Base-by-base conservation (phyloP, 2,113 vertebrate genomes). In the Ceratotherium simum region DNA sequence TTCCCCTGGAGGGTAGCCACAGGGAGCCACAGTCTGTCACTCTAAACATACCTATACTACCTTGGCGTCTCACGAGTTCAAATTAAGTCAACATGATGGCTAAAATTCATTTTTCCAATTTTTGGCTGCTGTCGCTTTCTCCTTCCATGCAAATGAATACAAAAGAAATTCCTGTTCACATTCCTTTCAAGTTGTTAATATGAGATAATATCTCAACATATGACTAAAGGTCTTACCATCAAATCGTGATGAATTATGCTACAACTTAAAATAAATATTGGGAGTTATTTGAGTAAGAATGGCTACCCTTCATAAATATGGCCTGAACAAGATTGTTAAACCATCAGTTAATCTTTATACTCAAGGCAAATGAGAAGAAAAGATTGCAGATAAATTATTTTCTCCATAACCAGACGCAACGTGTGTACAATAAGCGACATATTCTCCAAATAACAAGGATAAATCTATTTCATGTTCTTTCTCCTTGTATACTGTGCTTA, bases 331-430 rank as follows among this genome's bases (percentile, higher is more conserved):
- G 89, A 69, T 78, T 70, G 89, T 96, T 96, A 96, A 93, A 62
- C 64, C 93, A 94, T 95, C 95, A 11, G 93, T 97, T 97, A 89
- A 97, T 96, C 95, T 97, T 97, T 91, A 83, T 91, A 93, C 92
- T 97, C 64, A 48, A 76, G n/a, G 78, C 39, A 95, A 93, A 95
- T 90, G 86, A 75, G 82, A 91, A 75, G 84, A 70, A 93, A 92
- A 95, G 64, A 58, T 81, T 93, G 29, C 29, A 73, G 65, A 95
- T 96, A 97, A 97, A 97, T 98, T 75, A 86, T 79, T 81, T 93
- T 95, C 92, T 93, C 82, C 39, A 31, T 56, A 60, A 93, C 90
- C 93, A 83, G 89, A 93, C 96, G 93, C 62, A 80, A 95, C 86
- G 51, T 83, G n/a, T 72, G 5, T 83, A 92, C 70, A 80, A 95